Evolutionary conservation across 2,888 invertebrate species (phyloP).

Genomic region (Melanotus villosus): DNA sequence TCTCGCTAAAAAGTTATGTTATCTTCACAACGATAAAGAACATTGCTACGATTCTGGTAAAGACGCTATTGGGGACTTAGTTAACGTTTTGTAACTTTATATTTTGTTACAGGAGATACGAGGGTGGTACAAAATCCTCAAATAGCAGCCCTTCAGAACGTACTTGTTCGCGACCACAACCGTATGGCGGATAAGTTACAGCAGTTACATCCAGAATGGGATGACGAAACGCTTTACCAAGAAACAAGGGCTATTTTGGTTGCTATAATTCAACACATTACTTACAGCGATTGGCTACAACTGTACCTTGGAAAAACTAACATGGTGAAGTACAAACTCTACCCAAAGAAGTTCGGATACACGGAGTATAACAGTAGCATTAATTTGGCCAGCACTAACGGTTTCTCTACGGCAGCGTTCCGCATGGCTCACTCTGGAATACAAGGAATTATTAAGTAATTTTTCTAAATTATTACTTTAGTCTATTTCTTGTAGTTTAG

Average conservation of each 20-base stretch:
- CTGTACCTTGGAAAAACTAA: conserved; percentile 73
- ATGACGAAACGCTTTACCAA: conserved; percentile 77
- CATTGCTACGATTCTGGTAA: conserved; percentile 25
- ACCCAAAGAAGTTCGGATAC: conserved; percentile 67
- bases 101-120: conserved; percentile 72
- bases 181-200: conserved; percentile 74
- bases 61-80: no score
- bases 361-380: conserved; percentile 54
- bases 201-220: conserved; percentile 77
- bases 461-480: background rate
- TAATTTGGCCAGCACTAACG: conserved; percentile 31
- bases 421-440: conserved; percentile 47
- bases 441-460: conserved; percentile 40
- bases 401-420: conserved; percentile 40
- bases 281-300: conserved; percentile 83
- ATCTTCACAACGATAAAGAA: background rate
- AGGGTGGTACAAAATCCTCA: conserved; percentile 81
- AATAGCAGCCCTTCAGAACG: conserved; percentile 76
- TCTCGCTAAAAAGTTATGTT: background rate
- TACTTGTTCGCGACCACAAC: conserved; percentile 83
- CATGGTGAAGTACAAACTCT: conserved; percentile 73
- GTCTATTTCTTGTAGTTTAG: no score
- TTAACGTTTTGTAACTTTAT: no score
- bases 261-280: conserved; percentile 76
- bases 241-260: conserved; percentile 78